Percentiles rank a stretch among this genome's conserved stretches.
Conservation (phyloP, 2,797 vertebrate species). For the Rhinatrema bivittatum region DNA sequence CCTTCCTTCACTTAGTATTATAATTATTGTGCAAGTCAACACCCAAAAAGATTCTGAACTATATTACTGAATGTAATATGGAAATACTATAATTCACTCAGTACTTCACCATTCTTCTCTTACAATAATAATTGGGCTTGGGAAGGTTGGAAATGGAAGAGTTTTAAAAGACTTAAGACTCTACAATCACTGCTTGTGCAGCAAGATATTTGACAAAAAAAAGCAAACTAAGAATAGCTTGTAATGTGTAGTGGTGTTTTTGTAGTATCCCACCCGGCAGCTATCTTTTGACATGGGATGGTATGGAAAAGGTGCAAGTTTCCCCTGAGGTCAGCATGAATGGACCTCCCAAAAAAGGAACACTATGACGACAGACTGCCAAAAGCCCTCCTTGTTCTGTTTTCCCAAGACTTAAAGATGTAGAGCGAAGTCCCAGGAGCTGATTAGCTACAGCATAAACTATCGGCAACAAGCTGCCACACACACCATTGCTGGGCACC, state of each 20-base stretch:
- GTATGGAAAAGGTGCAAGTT: neutral
- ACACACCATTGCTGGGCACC: slow-evolving; percentile 10
- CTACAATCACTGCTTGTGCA: rapidly evolving
- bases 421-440: neutral
- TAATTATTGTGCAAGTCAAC: too few species aligned
- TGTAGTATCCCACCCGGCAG: rapidly evolving
- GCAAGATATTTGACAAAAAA: neutral
- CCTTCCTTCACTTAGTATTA: too few species aligned
- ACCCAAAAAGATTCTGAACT: too few species aligned
- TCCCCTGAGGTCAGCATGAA: rapidly evolving
- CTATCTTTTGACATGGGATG: rapidly evolving
- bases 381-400: neutral
- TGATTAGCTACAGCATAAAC: slow-evolving; percentile 1
- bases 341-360: neutral
- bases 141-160: too few species aligned
- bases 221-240: too few species aligned
- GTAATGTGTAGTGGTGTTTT: neutral
- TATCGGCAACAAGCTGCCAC: neutral
- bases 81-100: too few species aligned
- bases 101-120: too few species aligned
- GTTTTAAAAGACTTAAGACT: neutral
- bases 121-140: too few species aligned
- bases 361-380: rapidly evolving
- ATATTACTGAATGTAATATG: too few species aligned
- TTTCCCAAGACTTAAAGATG: slow-evolving; percentile 20